These are phyloP conservation scores for Colossoma macropomum DNA, from an alignment of 2,113 vertebrate genomes.

Conservation along the genomic window DNA sequence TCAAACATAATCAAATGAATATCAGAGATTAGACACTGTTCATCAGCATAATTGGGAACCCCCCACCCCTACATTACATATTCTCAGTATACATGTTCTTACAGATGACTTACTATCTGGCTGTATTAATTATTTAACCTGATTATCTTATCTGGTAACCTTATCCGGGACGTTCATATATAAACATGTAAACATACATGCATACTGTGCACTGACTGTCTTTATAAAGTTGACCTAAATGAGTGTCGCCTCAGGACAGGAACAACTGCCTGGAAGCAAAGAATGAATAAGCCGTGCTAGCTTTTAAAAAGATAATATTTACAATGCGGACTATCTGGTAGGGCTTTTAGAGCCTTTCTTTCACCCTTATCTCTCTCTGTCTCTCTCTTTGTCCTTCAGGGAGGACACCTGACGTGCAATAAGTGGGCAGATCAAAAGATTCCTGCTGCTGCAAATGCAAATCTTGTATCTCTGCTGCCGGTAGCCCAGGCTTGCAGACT, in stretches of 20 bases:
- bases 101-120: too few species aligned
- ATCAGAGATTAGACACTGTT: too few species aligned
- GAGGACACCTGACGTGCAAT: conserved; percentile 37
- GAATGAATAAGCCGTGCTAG: background rate
- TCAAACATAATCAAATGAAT: too few species aligned
- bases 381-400: conserved; percentile 35
- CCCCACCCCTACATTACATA: too few species aligned
- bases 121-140: too few species aligned
- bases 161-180: background rate
- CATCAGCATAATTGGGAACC: too few species aligned
- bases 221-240: background rate
- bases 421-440: conserved; percentile 47
- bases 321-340: background rate
- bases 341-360: background rate
- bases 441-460: conserved; percentile 29
- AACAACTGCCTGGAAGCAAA: background rate
- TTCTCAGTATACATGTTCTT: too few species aligned
- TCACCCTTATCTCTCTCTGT: conserved; percentile 16
- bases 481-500: background rate
- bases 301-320: background rate
- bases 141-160: too few species aligned
- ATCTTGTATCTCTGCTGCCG: conserved; percentile 7
- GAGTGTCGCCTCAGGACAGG: background rate
- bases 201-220: background rate
- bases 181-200: background rate